These are phyloP conservation scores for Apamea epomidion DNA, from an alignment of 2,888 invertebrate genomes.

Conservation along the genomic window DNA sequence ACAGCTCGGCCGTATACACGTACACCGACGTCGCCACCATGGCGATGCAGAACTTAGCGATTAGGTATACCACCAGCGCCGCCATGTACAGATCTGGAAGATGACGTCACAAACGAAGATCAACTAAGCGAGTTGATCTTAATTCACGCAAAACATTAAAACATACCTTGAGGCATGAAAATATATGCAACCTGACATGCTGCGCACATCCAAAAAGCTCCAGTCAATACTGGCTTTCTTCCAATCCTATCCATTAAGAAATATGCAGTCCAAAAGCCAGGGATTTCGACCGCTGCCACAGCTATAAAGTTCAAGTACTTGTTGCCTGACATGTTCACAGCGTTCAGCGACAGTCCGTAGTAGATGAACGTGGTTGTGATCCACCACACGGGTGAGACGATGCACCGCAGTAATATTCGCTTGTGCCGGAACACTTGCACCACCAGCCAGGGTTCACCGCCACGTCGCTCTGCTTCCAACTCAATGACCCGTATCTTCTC, in stretches of 20 bases:
- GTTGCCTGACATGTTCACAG: slow-evolving; percentile 92
- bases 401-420: slow-evolving; percentile 74
- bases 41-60: slow-evolving; percentile 91
- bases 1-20: slow-evolving; percentile 91
- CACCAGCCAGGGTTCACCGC: slow-evolving; percentile 76
- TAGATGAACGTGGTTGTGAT: slow-evolving; percentile 92
- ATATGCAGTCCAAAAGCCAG: slow-evolving; percentile 90
- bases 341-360: slow-evolving; percentile 92
- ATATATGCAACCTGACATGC: slow-evolving; percentile 89
- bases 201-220: slow-evolving; percentile 90
- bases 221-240: slow-evolving; percentile 90
- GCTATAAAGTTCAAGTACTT: slow-evolving; percentile 92
- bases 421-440: slow-evolving; percentile 76
- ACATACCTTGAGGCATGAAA: slow-evolving; percentile 87
- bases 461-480: slow-evolving; percentile 7
- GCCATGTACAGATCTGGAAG: slow-evolving; percentile 68
- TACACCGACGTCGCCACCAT: slow-evolving; percentile 90
- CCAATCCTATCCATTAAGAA: slow-evolving; percentile 91
- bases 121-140: background rate
- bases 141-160: background rate
- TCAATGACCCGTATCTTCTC: slow-evolving; percentile 69
- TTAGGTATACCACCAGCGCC: slow-evolving; percentile 86
- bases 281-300: slow-evolving; percentile 79
- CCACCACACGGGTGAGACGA: slow-evolving; percentile 86
- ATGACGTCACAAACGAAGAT: background rate